Conservation (phyloP, 2,888 invertebrate genomes). For the Opisthograptis luteolata region DNA sequence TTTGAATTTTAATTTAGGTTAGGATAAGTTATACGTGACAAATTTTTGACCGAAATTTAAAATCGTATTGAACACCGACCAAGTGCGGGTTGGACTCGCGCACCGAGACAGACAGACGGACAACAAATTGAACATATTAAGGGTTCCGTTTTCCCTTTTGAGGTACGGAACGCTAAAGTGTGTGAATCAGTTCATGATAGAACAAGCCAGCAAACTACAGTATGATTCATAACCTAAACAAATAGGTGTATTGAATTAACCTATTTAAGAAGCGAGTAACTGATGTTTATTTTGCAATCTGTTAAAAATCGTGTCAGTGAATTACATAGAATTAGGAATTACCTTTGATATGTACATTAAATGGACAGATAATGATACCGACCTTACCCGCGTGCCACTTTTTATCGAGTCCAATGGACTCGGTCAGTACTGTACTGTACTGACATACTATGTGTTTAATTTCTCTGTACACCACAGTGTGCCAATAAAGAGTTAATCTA, state of each 20-base stretch:
- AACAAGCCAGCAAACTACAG: constrained; percentile 1
- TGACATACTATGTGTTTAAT: no score
- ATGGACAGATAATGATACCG: constrained; percentile 5
- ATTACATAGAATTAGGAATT: constrained; percentile 24
- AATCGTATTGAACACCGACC: no score
- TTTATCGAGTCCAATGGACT: background rate
- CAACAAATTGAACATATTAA: background rate
- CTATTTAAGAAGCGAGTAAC: constrained; percentile 12
- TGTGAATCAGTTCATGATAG: constrained; percentile 24
- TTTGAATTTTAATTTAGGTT: no score
- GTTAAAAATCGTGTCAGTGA: constrained; percentile 32
- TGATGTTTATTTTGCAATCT: constrained; percentile 30
- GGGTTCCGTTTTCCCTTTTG: no score
- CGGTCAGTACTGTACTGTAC: no score
- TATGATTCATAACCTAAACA: constrained; percentile 8
- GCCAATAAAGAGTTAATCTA: no score
- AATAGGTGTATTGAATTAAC: constrained; percentile 14
- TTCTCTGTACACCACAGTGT: no score
- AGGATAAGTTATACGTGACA: no score
- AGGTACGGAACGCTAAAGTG: background rate
- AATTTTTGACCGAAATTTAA: no score
- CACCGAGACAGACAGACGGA: no score
- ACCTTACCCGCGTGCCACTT: background rate
- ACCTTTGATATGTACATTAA: constrained; percentile 5
- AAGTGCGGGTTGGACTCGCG: no score